Evolutionary conservation across 2,888 invertebrate genomes (phyloP), one percentile per base, ranked within the genome.

Genomic region (Erebia palarica): DNA sequence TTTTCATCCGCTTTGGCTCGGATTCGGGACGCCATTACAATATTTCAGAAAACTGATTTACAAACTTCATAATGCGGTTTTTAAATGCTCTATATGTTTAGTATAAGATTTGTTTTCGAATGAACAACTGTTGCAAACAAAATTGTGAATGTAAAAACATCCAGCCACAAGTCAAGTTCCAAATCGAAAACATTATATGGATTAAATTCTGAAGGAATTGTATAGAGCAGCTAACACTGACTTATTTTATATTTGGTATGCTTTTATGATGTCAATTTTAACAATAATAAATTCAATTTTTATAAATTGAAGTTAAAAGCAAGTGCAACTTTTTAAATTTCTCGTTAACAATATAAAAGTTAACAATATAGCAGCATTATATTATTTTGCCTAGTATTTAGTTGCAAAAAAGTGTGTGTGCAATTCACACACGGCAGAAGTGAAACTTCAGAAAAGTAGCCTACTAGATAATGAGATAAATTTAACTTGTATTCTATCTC

Each of bases 111-210:
- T 14, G 57, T 49, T 79, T 81, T 82, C 3, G 75, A 16, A 55
- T 76, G 72, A 27, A 27, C 3, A 44, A 5, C 1, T 53, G 13
- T 36, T 66, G 47, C 77, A 73, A 44, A 71, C 59, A 79, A 75
- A 61, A 70, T 81, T 76, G 82, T 76, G 55, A 75, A 74, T 78
- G 76, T 79, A 81, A 84, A 82, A 77, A 77, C 77, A 80, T 79
- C 79, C 80, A 79, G 83, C 86, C 86, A 84, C 87, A 87, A 88
- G 88, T 86, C 87, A 87, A 86, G 86, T 84, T 83, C 85, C 83
- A 85, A 88, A 87, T 87, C 85, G 84, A 83, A 88, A 88, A 86
- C 89, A 88, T 88, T 88, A 87, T 83, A 87, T 83, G 86, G 87
- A 89, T 89, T 88, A 86, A 88, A 87, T 86, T 81, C 82, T 76